phyloP scores from a whole-genome alignment of 2,113 vertebrate genomes.

The Scartelaos histophorus region DNA sequence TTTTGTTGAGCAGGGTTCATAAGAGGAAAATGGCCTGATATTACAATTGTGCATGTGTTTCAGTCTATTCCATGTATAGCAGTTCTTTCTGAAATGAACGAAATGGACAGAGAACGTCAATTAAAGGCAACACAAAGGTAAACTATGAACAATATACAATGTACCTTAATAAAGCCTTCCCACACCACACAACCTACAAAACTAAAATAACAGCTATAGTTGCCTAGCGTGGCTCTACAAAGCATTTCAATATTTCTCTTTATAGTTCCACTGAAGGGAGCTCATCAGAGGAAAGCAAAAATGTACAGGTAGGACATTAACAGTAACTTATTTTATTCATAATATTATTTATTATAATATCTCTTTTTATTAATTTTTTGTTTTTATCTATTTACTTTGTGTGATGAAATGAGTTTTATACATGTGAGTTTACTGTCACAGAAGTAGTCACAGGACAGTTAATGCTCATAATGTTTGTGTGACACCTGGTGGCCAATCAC shows the following conservation, averaged over 20 bases:
- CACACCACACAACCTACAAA: background rate
- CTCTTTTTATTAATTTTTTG: background rate
- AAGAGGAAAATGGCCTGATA: constrained; percentile 7
- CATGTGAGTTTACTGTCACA: background rate
- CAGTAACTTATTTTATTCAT: background rate
- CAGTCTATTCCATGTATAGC: constrained; percentile 73
- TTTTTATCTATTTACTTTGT: no score
- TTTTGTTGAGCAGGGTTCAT: constrained; percentile 12
- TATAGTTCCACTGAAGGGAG: constrained; percentile 77
- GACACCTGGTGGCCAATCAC: constrained; percentile 38
- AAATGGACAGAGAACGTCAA: constrained; percentile 63
- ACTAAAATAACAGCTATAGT: background rate
- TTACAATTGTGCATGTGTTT: constrained; percentile 14
- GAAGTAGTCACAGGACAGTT: background rate
- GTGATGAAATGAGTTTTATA: no score
- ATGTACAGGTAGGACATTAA: constrained; percentile 71
- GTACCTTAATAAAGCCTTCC: background rate
- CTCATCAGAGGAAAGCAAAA: constrained; percentile 66
- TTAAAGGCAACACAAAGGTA: constrained; percentile 56
- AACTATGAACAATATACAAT: background rate
- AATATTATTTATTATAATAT: background rate
- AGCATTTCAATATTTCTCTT: constrained; percentile 18
- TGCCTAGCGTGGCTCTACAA: no score
- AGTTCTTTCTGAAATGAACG: constrained; percentile 66
- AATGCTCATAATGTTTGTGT: background rate